These are phyloP conservation scores for Prietella phreatophila DNA, from an alignment of 2,113 vertebrate species.

Conservation along the genomic window DNA sequence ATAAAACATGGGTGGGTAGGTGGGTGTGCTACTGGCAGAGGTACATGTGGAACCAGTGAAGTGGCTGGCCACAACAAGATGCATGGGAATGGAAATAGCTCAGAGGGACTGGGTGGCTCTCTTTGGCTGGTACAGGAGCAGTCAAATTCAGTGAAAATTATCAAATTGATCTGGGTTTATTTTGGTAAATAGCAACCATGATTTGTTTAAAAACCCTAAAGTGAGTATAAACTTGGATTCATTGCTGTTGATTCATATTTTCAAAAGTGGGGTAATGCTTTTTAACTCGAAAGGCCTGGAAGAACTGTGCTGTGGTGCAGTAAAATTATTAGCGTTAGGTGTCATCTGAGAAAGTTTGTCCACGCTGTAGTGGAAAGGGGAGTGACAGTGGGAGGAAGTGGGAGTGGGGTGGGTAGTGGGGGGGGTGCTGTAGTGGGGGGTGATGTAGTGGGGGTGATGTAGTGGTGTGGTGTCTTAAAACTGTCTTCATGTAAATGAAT, in stretches of 20 bases:
- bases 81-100: slow-evolving; percentile 33
- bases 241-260: slow-evolving; percentile 4
- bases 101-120: slow-evolving; percentile 37
- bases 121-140: slow-evolving; percentile 21
- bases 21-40: slow-evolving; percentile 29
- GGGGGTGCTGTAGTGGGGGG: too few species aligned
- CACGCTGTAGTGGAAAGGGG: not conserved
- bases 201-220: slow-evolving; percentile 18
- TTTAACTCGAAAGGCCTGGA: not conserved
- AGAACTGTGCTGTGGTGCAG: not conserved
- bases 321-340: not conserved
- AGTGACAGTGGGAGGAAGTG: not conserved
- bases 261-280: not conserved
- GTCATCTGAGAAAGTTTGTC: slow-evolving; percentile 7
- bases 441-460: too few species aligned
- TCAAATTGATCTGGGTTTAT: slow-evolving; percentile 39
- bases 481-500: too few species aligned
- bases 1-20: slow-evolving; percentile 19
- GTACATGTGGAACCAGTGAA: slow-evolving; percentile 33
- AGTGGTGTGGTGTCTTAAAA: too few species aligned
- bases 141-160: slow-evolving; percentile 19
- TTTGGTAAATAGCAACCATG: slow-evolving; percentile 51
- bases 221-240: slow-evolving; percentile 18
- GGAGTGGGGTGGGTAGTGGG: not conserved
- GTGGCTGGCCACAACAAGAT: slow-evolving; percentile 26